These are phyloP conservation scores for Actinernus sp. DNA, from an alignment of 92 coral and sea anemone genomes.

Conservation along the genomic window DNA sequence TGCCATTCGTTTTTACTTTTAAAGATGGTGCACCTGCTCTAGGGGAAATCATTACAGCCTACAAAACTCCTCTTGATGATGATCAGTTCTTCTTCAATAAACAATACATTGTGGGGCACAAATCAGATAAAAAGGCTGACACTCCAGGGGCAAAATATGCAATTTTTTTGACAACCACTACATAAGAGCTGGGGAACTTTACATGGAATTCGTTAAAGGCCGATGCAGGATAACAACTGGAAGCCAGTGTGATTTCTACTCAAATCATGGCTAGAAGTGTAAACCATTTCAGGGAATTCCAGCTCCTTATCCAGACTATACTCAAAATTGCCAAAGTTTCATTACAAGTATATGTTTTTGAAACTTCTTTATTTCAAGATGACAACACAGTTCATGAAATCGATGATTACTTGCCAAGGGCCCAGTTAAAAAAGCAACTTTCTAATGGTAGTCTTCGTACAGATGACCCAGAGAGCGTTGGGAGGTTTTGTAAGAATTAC, in stretches of 20 bases:
- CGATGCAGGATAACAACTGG: constrained; percentile 25
- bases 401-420: constrained; percentile 13
- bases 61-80: constrained; percentile 25
- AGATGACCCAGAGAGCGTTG: constrained; percentile 3
- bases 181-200: constrained; percentile 59
- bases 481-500: constrained; percentile 9
- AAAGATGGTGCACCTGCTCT: constrained; percentile 57
- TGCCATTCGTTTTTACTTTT: no score
- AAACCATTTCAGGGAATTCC: constrained; percentile 56
- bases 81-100: constrained; percentile 38
- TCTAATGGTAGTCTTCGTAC: not conserved
- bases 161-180: constrained; percentile 43
- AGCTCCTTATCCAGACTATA: constrained; percentile 60
- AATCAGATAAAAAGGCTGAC: not conserved
- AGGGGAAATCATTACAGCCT: constrained; percentile 40
- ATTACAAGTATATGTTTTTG: constrained; percentile 40
- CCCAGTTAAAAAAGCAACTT: constrained; percentile 10
- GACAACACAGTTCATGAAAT: constrained; percentile 6
- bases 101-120: constrained; percentile 7
- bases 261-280: constrained; percentile 18
- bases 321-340: constrained; percentile 47
- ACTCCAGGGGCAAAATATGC: constrained; percentile 51
- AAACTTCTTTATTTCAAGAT: constrained; percentile 1
- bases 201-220: constrained; percentile 56
- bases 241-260: constrained; percentile 31